A percentile compares a stretch with the other conserved stretches of the same genome.
Evolutionary conservation across 2,797 vertebrate genomes (phyloP).

Genomic region (Arremon brunneinucha): DNA sequence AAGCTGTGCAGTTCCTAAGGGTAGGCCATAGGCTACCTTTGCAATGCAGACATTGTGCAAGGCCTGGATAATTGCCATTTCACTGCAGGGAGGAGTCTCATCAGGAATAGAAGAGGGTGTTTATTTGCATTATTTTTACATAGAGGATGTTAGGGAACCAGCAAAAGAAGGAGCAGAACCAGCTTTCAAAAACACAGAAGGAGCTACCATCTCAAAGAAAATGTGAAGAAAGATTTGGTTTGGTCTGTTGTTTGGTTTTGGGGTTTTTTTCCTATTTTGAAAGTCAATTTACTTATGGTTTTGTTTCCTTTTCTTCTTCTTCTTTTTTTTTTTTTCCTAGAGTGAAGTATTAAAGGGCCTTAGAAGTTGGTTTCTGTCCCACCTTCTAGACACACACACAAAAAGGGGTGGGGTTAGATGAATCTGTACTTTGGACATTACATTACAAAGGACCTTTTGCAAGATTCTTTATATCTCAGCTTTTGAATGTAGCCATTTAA

Average conservation of each 20-base stretch:
- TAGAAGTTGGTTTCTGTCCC: background rate
- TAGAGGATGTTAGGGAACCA: background rate
- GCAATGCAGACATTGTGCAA: constrained; percentile 50
- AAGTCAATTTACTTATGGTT: background rate
- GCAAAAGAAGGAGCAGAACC: constrained; percentile 33
- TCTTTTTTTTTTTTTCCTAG: accelerated
- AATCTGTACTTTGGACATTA: background rate
- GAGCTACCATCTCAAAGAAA: background rate
- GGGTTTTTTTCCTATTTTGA: background rate
- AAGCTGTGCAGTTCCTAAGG: constrained; percentile 11
- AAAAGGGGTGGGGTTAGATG: background rate
- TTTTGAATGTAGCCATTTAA: background rate
- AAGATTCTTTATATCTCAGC: background rate
- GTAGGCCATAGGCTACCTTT: constrained; percentile 42
- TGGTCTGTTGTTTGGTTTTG: background rate
- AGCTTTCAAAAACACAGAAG: constrained; percentile 22
- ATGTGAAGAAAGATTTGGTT: background rate
- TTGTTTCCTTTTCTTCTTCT: background rate
- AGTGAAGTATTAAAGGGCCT: background rate
- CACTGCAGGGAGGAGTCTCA: constrained; percentile 28
- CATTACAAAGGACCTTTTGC: background rate
- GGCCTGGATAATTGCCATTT: constrained; percentile 39
- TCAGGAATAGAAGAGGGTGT: background rate
- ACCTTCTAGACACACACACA: background rate
- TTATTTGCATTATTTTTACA: constrained; percentile 55